Conservation (phyloP, 2,888 invertebrate species). For the Thymelicus lineola region DNA sequence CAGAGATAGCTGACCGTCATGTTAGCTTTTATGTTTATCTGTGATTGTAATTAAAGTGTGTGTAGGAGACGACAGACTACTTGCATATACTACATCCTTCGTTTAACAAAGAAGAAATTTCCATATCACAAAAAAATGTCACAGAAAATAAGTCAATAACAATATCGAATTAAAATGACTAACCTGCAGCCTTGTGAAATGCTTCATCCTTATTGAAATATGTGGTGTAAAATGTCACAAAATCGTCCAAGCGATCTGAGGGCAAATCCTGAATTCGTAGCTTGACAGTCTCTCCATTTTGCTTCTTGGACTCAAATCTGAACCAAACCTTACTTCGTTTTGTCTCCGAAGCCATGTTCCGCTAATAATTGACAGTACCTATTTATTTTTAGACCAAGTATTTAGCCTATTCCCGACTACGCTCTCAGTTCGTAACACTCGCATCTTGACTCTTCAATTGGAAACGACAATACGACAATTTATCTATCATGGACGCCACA, state of each 20-base stretch:
- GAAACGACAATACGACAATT: not conserved
- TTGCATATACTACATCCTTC: no score
- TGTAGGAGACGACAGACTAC: no score
- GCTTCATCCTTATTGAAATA: constrained; percentile 41
- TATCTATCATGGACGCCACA: not conserved
- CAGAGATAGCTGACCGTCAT: no score
- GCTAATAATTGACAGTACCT: not conserved
- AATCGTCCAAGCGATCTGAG: constrained; percentile 28
- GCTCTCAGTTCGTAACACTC: not conserved
- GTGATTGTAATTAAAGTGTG: no score
- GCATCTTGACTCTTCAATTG: constrained; percentile 1
- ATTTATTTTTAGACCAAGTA: constrained; percentile 1
- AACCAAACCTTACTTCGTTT: constrained; percentile 40
- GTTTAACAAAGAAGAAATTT: no score
- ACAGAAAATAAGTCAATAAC: not conserved
- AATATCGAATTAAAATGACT: not conserved
- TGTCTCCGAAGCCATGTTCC: constrained; percentile 8
- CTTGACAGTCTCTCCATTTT: constrained; percentile 42
- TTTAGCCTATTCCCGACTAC: not conserved
- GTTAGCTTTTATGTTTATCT: no score
- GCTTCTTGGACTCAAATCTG: constrained; percentile 40
- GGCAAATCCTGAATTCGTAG: constrained; percentile 43
- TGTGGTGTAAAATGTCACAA: constrained; percentile 37
- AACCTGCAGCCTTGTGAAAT: constrained; percentile 44
- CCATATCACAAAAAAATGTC: not conserved